Percentiles rank a stretch among this genome's conserved stretches.
Conservation (phyloP, 1,140 invertebrate species). For the Periplaneta americana region DNA sequence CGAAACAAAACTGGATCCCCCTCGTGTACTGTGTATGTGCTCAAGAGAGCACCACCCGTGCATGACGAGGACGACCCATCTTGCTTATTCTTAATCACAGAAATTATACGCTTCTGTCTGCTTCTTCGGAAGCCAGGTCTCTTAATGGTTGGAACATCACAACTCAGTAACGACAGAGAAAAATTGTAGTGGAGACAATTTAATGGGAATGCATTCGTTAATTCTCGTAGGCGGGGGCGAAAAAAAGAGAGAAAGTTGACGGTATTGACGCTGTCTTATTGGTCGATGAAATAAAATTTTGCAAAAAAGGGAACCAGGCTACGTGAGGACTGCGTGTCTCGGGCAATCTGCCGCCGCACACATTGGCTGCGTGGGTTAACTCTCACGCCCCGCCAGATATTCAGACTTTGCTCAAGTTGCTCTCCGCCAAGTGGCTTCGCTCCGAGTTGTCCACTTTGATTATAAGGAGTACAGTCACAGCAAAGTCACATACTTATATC, state of each 20-base stretch:
- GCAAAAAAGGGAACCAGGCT: neutral
- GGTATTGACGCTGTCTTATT: neutral
- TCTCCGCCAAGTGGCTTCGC: neutral
- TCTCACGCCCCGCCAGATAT: neutral
- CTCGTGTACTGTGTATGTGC: too few species aligned
- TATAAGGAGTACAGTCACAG: neutral
- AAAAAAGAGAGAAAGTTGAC: neutral
- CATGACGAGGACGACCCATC: too few species aligned
- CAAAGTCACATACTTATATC: too few species aligned
- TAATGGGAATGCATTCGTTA: neutral
- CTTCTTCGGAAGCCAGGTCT: neutral
- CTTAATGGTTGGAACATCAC: neutral
- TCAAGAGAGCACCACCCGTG: too few species aligned
- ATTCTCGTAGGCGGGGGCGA: neutral
- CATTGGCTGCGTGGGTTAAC: neutral
- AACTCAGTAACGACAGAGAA: neutral
- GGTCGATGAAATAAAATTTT: neutral
- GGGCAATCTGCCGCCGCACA: neutral
- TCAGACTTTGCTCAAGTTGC: neutral
- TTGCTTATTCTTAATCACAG: neutral
- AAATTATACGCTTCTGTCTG: neutral
- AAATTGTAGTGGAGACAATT: neutral
- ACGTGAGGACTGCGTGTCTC: neutral
- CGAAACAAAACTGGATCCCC: too few species aligned
- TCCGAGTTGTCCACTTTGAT: neutral